phyloP scores from a whole-genome alignment of 2,888 invertebrate species.

The Sphaerophoria rueppellii region DNA sequence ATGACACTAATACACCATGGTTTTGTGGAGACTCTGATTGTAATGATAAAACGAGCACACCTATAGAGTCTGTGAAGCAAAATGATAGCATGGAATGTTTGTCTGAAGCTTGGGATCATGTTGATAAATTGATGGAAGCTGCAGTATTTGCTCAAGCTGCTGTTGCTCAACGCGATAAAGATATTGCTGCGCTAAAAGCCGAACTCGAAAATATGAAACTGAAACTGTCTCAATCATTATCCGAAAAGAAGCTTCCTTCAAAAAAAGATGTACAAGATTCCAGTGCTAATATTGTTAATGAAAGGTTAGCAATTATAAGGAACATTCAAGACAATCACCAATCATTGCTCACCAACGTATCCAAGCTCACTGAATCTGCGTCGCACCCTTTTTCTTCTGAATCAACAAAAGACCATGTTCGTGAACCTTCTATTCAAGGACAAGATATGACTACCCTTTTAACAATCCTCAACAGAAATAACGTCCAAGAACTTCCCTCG shows the following conservation, averaged over 20 bases:
- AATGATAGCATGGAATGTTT: too few species aligned
- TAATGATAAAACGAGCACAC: too few species aligned
- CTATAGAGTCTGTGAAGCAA: too few species aligned
- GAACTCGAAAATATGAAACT: slow-evolving; percentile 2
- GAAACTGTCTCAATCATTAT: too few species aligned
- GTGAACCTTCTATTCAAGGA: not conserved
- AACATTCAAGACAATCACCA: slow-evolving; percentile 5
- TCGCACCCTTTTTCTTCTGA: not conserved
- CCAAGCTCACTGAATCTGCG: not conserved
- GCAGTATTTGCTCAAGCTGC: slow-evolving; percentile 6
- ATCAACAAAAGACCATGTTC: not conserved
- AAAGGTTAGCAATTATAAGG: not conserved
- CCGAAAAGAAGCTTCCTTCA: too few species aligned
- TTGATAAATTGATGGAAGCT: not conserved
- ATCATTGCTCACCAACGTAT: not conserved
- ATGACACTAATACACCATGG: too few species aligned
- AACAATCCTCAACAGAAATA: not conserved
- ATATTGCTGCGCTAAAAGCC: not conserved
- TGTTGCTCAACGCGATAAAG: not conserved
- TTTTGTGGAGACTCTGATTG: too few species aligned
- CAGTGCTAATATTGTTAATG: not conserved
- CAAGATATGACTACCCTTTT: not conserved
- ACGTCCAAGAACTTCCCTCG: slow-evolving; percentile 1
- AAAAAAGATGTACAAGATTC: not conserved
- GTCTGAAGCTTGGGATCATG: not conserved